Evolutionary conservation across 2,113 vertebrate species (phyloP), one percentile per base, ranked within the genome.

Genomic region (Ranitomeya imitator): DNA sequence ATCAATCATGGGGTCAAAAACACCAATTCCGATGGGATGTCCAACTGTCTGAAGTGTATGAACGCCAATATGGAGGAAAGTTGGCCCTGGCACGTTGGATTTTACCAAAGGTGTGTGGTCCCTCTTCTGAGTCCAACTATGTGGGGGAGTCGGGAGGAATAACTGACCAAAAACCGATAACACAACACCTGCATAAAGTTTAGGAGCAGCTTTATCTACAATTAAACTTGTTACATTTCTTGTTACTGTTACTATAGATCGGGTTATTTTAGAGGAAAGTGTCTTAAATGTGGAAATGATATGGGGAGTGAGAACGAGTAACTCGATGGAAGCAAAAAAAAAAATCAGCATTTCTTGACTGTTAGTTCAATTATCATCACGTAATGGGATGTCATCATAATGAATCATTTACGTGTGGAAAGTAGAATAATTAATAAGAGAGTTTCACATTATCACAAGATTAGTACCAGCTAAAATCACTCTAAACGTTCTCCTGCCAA

Each of bases 401-500:
- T 45, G 37, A 45, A 45, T 45, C 37, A 45, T 45, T 45, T 45
- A 45, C 37, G n/a, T 23, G 23, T 67, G 21, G 23, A n/a, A 23
- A 3, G 9, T 69, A 23, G 65, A 0, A 26, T 4, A 26, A 26
- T 69, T 16, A 16, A 16, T 37, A 45, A n/a, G 51, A 51, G 51
- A 52, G 8, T 54, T 13, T 10, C 6, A 18, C 12, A 54, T 67
- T 12, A 65, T 69, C 12, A 61, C 55, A 6, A 83, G 37, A 83
- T 67, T 83, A 83, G 45, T 83, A 15, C 3, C 21, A 16, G 21
- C 13, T 83, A 10, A 65, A 60, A 7, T 13, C 8, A n/a, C 65
- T 76, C 37, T 76, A 74, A 59, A 57, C 78, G 59, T 57, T 60
- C 78, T 55, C 54, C 77, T 5, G 54, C 6, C 77, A 83, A 83